These are phyloP conservation scores for Argyra leucocephala DNA, from an alignment of 2,888 invertebrate genomes.

Conservation along the genomic window DNA sequence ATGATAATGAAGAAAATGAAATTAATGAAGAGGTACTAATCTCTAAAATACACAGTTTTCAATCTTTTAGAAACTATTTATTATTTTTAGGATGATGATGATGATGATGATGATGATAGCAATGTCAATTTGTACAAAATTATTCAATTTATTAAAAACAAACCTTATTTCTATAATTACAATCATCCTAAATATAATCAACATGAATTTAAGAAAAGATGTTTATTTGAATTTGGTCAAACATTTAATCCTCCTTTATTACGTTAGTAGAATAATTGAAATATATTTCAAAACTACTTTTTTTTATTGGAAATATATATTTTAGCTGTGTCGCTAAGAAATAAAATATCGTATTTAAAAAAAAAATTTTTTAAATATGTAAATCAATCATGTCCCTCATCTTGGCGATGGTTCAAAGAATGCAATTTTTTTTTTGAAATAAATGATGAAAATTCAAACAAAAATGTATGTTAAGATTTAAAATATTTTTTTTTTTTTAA, in stretches of 20 bases:
- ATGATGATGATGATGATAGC: too few relatives aligned
- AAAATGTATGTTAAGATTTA: too few relatives aligned
- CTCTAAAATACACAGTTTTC: too few relatives aligned
- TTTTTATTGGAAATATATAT: too few relatives aligned
- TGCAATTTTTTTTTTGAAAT: background rate
- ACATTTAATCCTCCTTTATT: background rate
- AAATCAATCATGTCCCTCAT: background rate
- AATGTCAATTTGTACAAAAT: background rate
- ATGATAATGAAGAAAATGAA: background rate
- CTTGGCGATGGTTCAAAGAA: background rate
- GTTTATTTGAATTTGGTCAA: background rate
- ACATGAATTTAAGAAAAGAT: background rate
- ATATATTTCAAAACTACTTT: too few relatives aligned
- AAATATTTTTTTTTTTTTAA: too few relatives aligned
- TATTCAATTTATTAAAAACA: background rate
- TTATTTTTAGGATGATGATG: too few relatives aligned
- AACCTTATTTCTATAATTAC: background rate
- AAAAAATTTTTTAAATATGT: background rate
- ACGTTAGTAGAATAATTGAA: too few relatives aligned
- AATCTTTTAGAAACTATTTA: too few relatives aligned
- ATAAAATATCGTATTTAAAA: background rate
- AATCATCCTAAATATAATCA: background rate
- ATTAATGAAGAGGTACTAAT: too few relatives aligned
- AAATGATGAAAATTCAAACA: too few relatives aligned
- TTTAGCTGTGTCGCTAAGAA: too few relatives aligned